phyloP scores from a whole-genome alignment of 2,113 vertebrate species.

The Ciconia stormi region DNA sequence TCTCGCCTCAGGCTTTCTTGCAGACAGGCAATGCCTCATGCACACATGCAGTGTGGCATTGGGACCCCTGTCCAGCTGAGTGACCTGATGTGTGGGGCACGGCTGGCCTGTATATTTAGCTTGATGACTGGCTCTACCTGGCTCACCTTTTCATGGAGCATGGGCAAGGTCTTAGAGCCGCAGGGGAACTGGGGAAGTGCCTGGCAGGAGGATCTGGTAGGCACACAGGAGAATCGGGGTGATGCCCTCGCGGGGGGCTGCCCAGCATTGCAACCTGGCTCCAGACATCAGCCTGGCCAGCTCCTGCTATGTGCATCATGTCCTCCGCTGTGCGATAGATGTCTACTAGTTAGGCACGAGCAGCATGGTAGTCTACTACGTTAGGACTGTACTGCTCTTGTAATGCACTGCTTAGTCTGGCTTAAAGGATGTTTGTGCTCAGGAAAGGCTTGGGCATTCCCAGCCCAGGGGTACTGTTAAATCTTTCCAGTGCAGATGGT shows the following conservation, averaged over 20 bases:
- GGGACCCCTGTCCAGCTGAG: not conserved
- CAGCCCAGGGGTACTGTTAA: not conserved
- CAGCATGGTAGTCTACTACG: not conserved
- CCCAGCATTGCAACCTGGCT: not conserved
- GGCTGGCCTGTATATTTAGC: not conserved
- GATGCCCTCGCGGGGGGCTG: accelerated
- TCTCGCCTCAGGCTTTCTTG: not conserved
- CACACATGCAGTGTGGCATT: too few relatives aligned
- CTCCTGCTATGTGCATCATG: not conserved
- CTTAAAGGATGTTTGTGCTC: not conserved
- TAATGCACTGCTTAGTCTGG: not conserved
- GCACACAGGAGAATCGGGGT: accelerated
- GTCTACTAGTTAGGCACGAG: accelerated
- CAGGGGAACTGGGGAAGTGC: not conserved
- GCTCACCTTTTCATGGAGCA: not conserved
- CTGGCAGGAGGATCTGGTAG: not conserved
- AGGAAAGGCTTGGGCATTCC: not conserved
- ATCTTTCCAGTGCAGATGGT: not conserved
- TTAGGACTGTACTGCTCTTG: not conserved
- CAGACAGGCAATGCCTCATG: not conserved
- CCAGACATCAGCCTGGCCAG: not conserved
- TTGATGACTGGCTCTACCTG: not conserved
- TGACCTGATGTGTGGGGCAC: not conserved
- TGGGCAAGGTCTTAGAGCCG: accelerated
- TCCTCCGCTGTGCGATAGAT: not conserved